Evolutionary conservation across 2,888 invertebrate species (phyloP).

Genomic region (Lydus trimaculatus): DNA sequence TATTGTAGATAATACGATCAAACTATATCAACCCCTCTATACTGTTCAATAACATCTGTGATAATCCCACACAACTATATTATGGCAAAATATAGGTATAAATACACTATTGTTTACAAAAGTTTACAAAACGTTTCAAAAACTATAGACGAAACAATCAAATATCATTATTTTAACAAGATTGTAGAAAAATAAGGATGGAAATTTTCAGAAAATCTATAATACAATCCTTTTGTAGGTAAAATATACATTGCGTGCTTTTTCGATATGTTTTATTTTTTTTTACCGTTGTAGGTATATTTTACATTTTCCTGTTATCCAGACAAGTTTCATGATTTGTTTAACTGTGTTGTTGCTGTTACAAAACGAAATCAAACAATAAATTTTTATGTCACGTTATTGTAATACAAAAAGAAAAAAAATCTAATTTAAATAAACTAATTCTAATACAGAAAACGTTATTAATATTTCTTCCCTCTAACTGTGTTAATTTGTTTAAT

Average conservation of each 20-base stretch:
- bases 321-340: conserved; percentile 6
- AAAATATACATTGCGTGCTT: not conserved
- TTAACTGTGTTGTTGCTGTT: not conserved
- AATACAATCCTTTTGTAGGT: too few relatives aligned
- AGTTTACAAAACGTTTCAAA: not conserved
- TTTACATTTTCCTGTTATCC: not conserved
- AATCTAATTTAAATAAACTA: not conserved
- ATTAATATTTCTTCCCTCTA: not conserved
- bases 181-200: not conserved
- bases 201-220: too few relatives aligned
- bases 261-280: not conserved
- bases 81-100: not conserved
- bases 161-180: not conserved
- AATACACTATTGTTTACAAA: conserved; percentile 1
- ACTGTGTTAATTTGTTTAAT: too few relatives aligned
- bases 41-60: not conserved
- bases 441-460: not conserved
- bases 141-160: not conserved
- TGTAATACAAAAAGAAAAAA: not conserved
- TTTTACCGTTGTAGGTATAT: too few relatives aligned
- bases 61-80: not conserved
- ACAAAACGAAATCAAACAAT: not conserved
- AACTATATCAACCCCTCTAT: not conserved
- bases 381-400: not conserved
- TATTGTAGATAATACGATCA: conserved; percentile 28